phyloP scores from a whole-genome alignment of 2,113 vertebrate genomes.

The Podarcis muralis region DNA sequence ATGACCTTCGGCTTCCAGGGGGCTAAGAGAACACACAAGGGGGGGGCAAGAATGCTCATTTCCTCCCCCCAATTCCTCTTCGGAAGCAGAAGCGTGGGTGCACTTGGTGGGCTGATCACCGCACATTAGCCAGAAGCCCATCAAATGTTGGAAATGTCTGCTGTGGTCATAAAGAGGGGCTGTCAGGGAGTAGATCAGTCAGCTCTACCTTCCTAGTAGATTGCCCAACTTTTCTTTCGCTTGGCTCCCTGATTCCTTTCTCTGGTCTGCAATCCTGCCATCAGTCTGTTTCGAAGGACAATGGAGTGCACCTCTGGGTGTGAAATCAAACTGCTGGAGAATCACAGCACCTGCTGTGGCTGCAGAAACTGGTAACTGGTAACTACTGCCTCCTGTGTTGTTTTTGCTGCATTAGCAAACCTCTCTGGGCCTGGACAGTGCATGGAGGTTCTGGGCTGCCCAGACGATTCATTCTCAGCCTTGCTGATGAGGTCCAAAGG shows the following conservation, averaged over 20 bases:
- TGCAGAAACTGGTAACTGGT: neutral
- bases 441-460: no score
- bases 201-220: neutral
- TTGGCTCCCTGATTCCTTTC: neutral
- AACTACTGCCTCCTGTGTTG: no score
- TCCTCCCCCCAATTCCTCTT: constrained; percentile 31
- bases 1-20: constrained; percentile 72
- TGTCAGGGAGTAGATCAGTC: neutral
- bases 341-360: neutral
- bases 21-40: constrained; percentile 56
- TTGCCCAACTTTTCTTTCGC: neutral
- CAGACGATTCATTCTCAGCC: no score
- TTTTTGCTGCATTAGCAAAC: no score
- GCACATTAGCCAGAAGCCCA: neutral
- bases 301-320: no score
- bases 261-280: neutral
- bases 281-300: neutral
- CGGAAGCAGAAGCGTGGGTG: constrained; percentile 24
- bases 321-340: neutral
- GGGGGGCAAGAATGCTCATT: constrained; percentile 45
- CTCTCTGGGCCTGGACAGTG: no score
- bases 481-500: no score
- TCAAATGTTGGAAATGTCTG: neutral
- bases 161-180: neutral
- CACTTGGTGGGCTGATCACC: neutral